A percentile compares a stretch with the other conserved stretches of the same genome.
These are phyloP conservation scores for Tapera naevia DNA, from an alignment of 2,797 vertebrate species.

Conservation along the genomic window DNA sequence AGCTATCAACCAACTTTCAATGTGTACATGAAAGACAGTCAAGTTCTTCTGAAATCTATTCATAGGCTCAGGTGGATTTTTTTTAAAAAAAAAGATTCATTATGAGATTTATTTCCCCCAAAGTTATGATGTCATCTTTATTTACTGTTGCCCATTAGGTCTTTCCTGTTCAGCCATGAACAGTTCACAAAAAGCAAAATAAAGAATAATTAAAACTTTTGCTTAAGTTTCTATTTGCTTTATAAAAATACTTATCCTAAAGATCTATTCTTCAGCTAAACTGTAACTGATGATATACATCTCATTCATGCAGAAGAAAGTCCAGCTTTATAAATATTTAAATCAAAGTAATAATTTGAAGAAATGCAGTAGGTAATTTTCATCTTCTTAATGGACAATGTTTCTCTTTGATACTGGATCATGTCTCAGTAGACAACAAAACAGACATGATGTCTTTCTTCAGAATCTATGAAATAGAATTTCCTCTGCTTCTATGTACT, in stretches of 20 bases:
- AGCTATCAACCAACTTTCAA: background rate
- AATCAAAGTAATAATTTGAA: constrained; percentile 55
- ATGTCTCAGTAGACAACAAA: background rate
- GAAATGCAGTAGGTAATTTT: constrained; percentile 30
- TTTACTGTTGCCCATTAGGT: background rate
- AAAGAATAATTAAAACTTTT: background rate
- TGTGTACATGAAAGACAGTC: background rate
- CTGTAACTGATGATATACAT: constrained; percentile 34
- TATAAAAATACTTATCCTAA: constrained; percentile 2
- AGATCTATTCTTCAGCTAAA: constrained; percentile 20
- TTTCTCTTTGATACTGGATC: constrained; percentile 35
- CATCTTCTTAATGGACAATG: constrained; percentile 38
- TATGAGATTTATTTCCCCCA: background rate
- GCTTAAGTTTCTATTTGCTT: background rate
- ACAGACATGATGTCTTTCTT: background rate
- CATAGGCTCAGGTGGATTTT: background rate
- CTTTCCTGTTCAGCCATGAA: background rate
- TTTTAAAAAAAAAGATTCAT: background rate
- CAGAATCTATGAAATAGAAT: constrained; percentile 10
- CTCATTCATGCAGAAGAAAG: constrained; percentile 48
- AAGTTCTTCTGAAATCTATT: background rate
- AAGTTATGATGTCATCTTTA: background rate
- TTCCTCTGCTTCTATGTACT: background rate
- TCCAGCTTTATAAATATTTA: constrained; percentile 71
- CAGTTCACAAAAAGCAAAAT: background rate